Evolutionary conservation across 2,888 invertebrate species (phyloP), one percentile per base, ranked within the genome.

Genomic region (Rhingia campestris): DNA sequence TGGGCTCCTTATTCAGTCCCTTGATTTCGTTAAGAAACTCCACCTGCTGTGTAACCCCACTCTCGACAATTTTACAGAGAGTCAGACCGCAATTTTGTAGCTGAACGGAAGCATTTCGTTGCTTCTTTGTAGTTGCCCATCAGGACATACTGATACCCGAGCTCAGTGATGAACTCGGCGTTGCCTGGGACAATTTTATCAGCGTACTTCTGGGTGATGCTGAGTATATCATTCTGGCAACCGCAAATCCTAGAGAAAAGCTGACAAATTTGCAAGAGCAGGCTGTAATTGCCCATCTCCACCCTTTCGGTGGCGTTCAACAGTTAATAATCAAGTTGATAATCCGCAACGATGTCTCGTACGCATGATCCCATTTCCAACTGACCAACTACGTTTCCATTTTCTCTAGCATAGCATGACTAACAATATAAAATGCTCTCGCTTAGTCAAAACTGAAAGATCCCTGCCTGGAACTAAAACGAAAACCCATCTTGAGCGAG

Each of bases 291-390:
- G 86, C 95, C 94, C 0, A 95, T 93, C 90, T 98, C 98, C 56
- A 94, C 93, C 81, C 92, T 93, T 87, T 96, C 95, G 74, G 97
- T 91, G 39, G 94, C 92, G 47, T 92, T 91, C 64, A 94, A 93
- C 64, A 96, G 94, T 81, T 94, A n/a, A n/a, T n/a, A n/a, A n/a
- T n/a, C 51, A 95, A 91, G 43, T 93, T 92, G 35, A 96, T 92
- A 86, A 97, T 94, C 88, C 97, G 93, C 87, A 95, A 94, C 45
- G 95, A 93, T 9, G 95, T 95, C 88, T 98, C 98, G 70, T 94
- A 90, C 0, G 95, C 94, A 88, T 96, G 95, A 66, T 98, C 98
- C 97, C 98, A 99, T 89, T 98, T 97, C 88, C 95, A 95, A 86
- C 95, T 92, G 0, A 96, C 95, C 87, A 99, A 93, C 87, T 97